phyloP scores from a whole-genome alignment of 2,113 vertebrate genomes.

The Coreoperca whiteheadi region DNA sequence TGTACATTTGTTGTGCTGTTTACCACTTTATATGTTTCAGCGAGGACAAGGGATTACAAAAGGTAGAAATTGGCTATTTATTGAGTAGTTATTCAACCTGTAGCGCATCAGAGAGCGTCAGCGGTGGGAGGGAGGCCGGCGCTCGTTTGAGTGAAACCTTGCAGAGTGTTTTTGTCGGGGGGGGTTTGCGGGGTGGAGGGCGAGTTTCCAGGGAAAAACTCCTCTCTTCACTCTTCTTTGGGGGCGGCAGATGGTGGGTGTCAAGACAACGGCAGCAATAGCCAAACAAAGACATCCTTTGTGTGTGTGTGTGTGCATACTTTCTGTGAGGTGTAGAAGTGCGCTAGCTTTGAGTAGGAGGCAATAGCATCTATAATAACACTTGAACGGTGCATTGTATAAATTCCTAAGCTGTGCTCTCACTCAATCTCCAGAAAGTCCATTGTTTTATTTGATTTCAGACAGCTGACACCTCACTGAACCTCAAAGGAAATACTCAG shows the following conservation, averaged over 20 bases:
- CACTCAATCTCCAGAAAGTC: slow-evolving; percentile 49
- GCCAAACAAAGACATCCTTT: slow-evolving; percentile 81
- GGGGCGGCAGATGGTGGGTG: slow-evolving; percentile 82
- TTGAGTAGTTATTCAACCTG: slow-evolving; percentile 58
- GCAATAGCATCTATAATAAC: slow-evolving; percentile 72
- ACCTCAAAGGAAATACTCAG: slow-evolving; percentile 18
- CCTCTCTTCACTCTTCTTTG: slow-evolving; percentile 77
- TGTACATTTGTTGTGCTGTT: slow-evolving; percentile 40
- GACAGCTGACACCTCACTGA: slow-evolving; percentile 24
- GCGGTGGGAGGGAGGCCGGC: slow-evolving; percentile 50
- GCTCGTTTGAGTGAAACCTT: slow-evolving; percentile 58
- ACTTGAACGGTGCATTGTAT: slow-evolving; percentile 70
- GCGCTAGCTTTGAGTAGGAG: slow-evolving; percentile 75
- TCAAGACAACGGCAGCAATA: slow-evolving; percentile 80
- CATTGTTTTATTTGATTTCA: slow-evolving; percentile 45
- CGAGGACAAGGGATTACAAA: slow-evolving; percentile 25
- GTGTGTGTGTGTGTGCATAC: slow-evolving; percentile 61
- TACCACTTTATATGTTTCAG: slow-evolving; percentile 29
- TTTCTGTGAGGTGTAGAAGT: slow-evolving; percentile 68
- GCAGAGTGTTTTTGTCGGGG: slow-evolving; percentile 16
- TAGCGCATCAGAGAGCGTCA: slow-evolving; percentile 50
- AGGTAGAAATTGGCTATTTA: slow-evolving; percentile 35
- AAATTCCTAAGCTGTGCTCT: slow-evolving; percentile 58
- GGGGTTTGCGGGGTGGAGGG: slow-evolving; percentile 55
- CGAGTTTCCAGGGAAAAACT: slow-evolving; percentile 68